Evolutionary conservation across 1,140 invertebrate genomes (phyloP), one percentile per base, ranked within the genome.

Genomic region (Gonioctena quinquepunctata): DNA sequence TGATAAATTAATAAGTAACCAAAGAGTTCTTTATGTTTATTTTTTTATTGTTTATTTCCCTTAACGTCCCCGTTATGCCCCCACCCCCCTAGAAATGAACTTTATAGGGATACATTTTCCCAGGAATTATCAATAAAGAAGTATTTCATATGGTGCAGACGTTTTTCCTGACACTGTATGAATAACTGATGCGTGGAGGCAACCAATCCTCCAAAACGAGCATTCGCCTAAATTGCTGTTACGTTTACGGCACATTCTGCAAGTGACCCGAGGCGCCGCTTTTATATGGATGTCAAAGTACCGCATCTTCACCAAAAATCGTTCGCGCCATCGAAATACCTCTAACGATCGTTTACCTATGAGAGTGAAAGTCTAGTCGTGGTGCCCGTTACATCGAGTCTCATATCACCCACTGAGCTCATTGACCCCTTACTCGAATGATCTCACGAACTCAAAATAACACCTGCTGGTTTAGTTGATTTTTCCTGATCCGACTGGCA

Each of bases 341-440:
- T 42, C 33, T 42, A 42, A 42, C 33, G 33, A 63, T 18, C 33
- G 16, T 42, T 27, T 48, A 42, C 33, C 26, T 63, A 21, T 42
- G 61, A 63, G 27, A 48, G 33, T 48, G 33, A 48, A 59, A 59
- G 56, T 59, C 33, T n/a, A 42, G 33, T n/a, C 16, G 16, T 42
- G 11, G 33, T 13, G 33, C 8, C 33, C 13, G 33, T 42, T 42
- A 42, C n/a, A 42, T 42, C 33, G 33, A 42, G 11, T n/a, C 33
- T 42, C 33, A 42, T 42, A 42, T 42, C 33, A 42, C 33, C 33
- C 33, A 42, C 33, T 42, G 33, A 42, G 56, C 8, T 13, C 56
- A 25, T 23, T 59, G 56, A 59, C 56, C 56, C 25, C 23, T 42
- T n/a, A 4, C 2, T 13, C 11, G 33, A 42, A 42, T 42, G 16